phyloP scores from a whole-genome alignment of 2,113 vertebrate species.

The Brachypodius melanocephalos region DNA sequence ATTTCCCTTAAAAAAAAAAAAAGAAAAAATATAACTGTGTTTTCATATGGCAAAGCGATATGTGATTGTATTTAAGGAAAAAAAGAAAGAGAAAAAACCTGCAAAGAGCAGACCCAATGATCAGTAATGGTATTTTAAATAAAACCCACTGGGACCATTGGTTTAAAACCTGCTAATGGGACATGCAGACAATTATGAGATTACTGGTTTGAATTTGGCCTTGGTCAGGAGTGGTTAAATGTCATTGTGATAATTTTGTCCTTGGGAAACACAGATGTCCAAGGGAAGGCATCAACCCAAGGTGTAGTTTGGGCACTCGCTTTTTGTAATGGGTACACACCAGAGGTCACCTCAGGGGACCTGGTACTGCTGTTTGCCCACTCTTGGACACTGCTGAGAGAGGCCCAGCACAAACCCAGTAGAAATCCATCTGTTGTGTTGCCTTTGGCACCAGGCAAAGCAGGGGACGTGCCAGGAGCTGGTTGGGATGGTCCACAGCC shows the following conservation, averaged over 20 bases:
- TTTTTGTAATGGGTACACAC: not conserved
- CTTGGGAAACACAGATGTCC: not conserved
- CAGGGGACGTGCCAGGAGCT: not conserved
- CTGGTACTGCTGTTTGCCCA: not conserved
- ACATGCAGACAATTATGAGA: not conserved
- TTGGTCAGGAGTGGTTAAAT: not conserved
- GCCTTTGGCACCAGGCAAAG: not conserved
- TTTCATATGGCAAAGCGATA: not conserved
- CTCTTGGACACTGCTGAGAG: not conserved
- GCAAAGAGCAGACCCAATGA: not conserved
- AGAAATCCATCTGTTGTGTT: not conserved
- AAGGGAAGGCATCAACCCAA: not conserved
- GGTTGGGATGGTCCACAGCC: not conserved
- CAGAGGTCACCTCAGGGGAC: not conserved
- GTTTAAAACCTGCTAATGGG: not conserved
- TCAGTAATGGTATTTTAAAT: not conserved
- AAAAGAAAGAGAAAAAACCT: not conserved
- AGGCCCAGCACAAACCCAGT: not conserved
- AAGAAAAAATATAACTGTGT: not conserved
- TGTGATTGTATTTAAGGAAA: not conserved
- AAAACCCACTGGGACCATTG: not conserved
- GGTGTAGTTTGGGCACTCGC: not conserved
- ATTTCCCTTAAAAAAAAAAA: constrained; percentile 25
- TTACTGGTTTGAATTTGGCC: not conserved
- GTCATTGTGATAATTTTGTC: not conserved